Evolutionary conservation across 2,797 vertebrate species (phyloP).

Genomic region (Periophthalmus magnuspinnatus): DNA sequence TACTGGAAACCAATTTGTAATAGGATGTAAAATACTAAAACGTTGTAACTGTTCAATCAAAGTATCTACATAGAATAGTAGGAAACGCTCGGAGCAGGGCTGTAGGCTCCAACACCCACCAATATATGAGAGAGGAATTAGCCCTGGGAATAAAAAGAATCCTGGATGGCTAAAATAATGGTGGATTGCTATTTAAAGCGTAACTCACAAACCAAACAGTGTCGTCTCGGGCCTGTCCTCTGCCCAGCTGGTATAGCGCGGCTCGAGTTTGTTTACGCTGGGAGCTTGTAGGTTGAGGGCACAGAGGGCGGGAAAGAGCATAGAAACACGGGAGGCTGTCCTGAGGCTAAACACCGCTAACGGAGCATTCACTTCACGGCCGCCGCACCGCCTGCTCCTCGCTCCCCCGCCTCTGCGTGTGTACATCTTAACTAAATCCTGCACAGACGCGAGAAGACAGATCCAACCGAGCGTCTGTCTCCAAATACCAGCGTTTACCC

Average conservation of each 20-base stretch:
- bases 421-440: background rate
- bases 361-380: background rate
- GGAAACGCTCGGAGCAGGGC: too few species aligned
- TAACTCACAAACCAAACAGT: slow-evolving; percentile 10
- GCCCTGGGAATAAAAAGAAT: too few species aligned
- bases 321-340: slow-evolving; percentile 37
- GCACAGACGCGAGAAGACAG: slow-evolving; percentile 12
- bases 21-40: too few species aligned
- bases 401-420: background rate
- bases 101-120: too few species aligned
- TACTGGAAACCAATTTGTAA: too few species aligned
- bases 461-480: slow-evolving; percentile 14
- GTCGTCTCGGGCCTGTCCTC: background rate
- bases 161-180: too few species aligned
- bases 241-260: background rate
- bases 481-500: background rate
- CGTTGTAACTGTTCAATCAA: too few species aligned
- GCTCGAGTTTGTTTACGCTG: slow-evolving; percentile 9
- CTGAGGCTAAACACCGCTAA: slow-evolving; percentile 19
- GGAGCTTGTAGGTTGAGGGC: slow-evolving; percentile 3
- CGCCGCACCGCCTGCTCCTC: background rate
- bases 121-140: too few species aligned
- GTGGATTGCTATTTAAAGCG: background rate
- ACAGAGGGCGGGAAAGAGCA: slow-evolving; percentile 4
- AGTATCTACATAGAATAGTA: too few species aligned